Conservation (phyloP, 1,140 invertebrate genomes). For the Ostrea edulis region DNA sequence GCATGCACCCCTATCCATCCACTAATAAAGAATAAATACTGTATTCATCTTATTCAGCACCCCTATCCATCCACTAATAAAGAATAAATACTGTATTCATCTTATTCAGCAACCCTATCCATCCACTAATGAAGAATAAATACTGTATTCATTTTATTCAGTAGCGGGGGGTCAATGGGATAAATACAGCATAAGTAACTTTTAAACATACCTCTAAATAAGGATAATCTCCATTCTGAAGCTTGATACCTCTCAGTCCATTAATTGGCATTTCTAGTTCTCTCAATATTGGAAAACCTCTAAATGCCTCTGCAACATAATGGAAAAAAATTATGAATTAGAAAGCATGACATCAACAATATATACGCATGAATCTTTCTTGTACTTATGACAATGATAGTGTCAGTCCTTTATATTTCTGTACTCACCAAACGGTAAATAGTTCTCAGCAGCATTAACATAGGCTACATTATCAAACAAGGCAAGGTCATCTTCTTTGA, state of each 20-base stretch:
- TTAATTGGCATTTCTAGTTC: conserved; percentile 77
- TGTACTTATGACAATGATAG: background rate
- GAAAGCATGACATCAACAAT: background rate
- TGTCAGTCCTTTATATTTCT: background rate
- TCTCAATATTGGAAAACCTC: conserved; percentile 74
- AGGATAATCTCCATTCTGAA: conserved; percentile 68
- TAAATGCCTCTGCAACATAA: conserved; percentile 73
- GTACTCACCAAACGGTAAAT: conserved; percentile 74
- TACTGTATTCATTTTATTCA: too few relatives aligned
- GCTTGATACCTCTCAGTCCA: conserved; percentile 72
- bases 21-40: too few relatives aligned
- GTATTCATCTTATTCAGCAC: too few relatives aligned
- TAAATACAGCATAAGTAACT: background rate
- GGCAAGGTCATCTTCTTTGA: conserved; percentile 76
- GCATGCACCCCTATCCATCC: too few relatives aligned
- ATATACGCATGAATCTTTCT: background rate
- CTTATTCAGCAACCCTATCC: too few relatives aligned
- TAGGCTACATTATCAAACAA: conserved; percentile 79
- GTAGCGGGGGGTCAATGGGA: too few relatives aligned
- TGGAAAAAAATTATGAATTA: background rate
- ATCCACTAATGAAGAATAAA: too few relatives aligned
- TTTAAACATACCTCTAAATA: conserved; percentile 70
- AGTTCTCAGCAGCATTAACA: conserved; percentile 79
- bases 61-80: too few relatives aligned
- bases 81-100: too few relatives aligned